phyloP scores from a whole-genome alignment of 2,113 vertebrate genomes.

The Eolophus roseicapilla region DNA sequence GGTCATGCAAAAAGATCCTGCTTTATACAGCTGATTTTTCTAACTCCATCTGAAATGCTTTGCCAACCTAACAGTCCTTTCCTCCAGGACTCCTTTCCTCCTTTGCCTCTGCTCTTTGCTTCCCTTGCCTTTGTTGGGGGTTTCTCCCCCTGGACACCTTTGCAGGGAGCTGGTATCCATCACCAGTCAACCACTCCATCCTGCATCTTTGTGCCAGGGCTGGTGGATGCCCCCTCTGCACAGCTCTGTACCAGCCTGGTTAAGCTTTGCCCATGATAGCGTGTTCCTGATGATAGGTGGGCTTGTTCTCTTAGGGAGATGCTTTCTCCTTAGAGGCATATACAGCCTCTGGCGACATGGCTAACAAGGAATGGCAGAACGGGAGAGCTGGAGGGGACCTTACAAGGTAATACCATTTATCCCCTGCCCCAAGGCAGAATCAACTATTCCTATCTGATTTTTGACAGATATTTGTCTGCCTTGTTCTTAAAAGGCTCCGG shows the following conservation, averaged over 20 bases:
- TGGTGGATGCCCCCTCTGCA: background rate
- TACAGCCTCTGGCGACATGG: background rate
- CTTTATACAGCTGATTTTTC: background rate
- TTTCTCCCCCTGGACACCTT: background rate
- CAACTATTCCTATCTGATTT: background rate
- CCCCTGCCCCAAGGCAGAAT: background rate
- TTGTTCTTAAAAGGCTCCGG: background rate
- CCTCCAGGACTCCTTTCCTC: background rate
- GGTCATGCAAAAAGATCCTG: too few relatives aligned
- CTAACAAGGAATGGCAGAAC: background rate
- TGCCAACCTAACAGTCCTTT: too few relatives aligned
- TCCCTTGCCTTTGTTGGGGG: background rate
- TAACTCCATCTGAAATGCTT: background rate
- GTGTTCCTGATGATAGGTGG: background rate
- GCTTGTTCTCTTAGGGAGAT: background rate
- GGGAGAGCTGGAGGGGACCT: background rate
- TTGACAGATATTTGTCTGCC: slow-evolving; percentile 13
- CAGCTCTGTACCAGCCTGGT: background rate
- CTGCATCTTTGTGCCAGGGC: fast-evolving
- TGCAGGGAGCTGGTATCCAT: background rate
- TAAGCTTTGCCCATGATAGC: background rate
- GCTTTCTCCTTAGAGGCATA: background rate
- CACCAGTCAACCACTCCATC: fast-evolving
- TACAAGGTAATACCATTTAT: background rate
- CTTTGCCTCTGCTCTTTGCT: background rate